phyloP scores from a whole-genome alignment of 2,797 vertebrate species.

The Hemibagrus guttatus region DNA sequence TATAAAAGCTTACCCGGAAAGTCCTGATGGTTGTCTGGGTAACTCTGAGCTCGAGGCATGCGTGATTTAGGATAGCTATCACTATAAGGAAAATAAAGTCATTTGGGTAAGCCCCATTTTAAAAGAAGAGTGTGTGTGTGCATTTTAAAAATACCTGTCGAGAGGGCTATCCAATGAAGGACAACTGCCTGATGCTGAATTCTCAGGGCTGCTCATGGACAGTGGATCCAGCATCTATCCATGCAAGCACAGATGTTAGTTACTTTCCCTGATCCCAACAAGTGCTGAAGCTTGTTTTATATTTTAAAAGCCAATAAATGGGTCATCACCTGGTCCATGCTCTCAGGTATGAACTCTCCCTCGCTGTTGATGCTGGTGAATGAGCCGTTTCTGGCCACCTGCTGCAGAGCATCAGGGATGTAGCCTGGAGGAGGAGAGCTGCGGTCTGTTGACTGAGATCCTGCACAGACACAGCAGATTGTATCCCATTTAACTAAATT shows the following conservation, averaged over 20 bases:
- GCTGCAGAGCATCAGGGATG: constrained; percentile 95
- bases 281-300: background rate
- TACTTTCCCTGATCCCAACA: background rate
- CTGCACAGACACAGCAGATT: constrained; percentile 63
- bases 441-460: constrained; percentile 86
- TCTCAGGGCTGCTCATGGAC: constrained; percentile 98
- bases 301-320: background rate
- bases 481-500: no score
- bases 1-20: constrained; percentile 81
- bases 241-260: constrained; percentile 7
- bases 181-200: constrained; percentile 97
- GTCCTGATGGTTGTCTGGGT: constrained; percentile 99
- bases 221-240: constrained; percentile 94
- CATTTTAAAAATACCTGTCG: constrained; percentile 82
- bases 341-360: constrained; percentile 98
- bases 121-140: background rate
- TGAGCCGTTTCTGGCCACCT: constrained; percentile 94
- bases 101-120: background rate
- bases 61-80: constrained; percentile 92
- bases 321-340: constrained; percentile 92
- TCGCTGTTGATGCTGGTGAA: constrained; percentile 99
- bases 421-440: constrained; percentile 98
- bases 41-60: constrained; percentile 98
- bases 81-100: constrained; percentile 66
- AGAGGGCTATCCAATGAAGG: constrained; percentile 97